phyloP scores from a whole-genome alignment of 2,888 invertebrate species.

The Patella depressa region DNA sequence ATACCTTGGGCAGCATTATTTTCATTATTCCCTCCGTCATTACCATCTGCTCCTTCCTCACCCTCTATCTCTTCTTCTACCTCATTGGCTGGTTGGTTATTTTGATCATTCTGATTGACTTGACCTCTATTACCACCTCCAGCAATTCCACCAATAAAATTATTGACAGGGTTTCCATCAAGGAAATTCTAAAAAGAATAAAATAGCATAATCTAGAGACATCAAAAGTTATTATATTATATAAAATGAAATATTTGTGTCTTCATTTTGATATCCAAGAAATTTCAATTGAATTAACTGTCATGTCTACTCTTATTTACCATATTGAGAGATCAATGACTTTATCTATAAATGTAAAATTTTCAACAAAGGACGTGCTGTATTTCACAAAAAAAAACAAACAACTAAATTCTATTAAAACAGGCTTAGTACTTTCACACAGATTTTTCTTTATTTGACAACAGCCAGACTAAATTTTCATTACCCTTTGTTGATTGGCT shows the following conservation, averaged over 20 bases:
- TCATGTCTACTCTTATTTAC: too few relatives aligned
- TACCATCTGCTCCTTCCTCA: slow-evolving; percentile 58
- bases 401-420: not conserved
- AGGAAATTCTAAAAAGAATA: slow-evolving; percentile 47
- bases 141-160: slow-evolving; percentile 55
- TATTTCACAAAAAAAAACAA: not conserved
- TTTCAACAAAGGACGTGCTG: too few relatives aligned
- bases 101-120: slow-evolving; percentile 52
- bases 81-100: slow-evolving; percentile 36
- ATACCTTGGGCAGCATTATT: slow-evolving; percentile 69
- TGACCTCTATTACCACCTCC: slow-evolving; percentile 51
- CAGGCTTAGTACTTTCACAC: too few relatives aligned
- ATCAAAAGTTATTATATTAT: too few relatives aligned
- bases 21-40: slow-evolving; percentile 44
- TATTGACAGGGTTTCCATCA: slow-evolving; percentile 58
- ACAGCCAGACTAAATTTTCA: slow-evolving; percentile 5
- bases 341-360: too few relatives aligned
- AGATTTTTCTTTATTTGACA: too few relatives aligned
- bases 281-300: too few relatives aligned
- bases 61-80: slow-evolving; percentile 43
- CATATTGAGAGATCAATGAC: too few relatives aligned
- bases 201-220: not conserved
- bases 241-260: too few relatives aligned
- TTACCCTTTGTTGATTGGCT: slow-evolving; percentile 52
- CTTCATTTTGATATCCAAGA: too few relatives aligned